Conservation (phyloP, 1,140 invertebrate genomes). For the Ceratoteleas bidentatus region DNA sequence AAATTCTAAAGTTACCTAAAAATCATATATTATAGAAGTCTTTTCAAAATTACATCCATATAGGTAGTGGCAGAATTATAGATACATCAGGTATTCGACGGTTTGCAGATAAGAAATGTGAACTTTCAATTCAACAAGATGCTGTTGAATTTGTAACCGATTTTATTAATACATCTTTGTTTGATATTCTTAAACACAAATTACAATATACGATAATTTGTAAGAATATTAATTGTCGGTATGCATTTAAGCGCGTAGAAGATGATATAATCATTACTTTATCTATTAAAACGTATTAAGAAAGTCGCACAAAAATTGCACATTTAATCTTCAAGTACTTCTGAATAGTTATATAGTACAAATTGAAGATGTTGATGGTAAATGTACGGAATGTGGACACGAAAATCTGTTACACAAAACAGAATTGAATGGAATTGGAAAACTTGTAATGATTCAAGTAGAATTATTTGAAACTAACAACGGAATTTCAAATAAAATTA, state of each 20-base stretch:
- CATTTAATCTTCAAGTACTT: not conserved
- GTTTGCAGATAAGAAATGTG: constrained; percentile 4
- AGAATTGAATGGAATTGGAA: not conserved
- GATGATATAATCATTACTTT: not conserved
- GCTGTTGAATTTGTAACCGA: constrained; percentile 8
- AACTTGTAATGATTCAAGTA: constrained; percentile 12
- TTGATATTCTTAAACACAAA: no score
- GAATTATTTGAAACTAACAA: constrained; percentile 22
- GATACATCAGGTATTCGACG: constrained; percentile 6
- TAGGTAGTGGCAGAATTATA: not conserved
- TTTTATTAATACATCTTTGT: not conserved
- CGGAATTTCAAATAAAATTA: constrained; percentile 4
- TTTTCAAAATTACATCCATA: constrained; percentile 2
- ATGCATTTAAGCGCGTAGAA: not conserved
- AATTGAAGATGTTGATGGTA: constrained; percentile 6
- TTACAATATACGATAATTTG: no score
- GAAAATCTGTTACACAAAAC: constrained; percentile 18
- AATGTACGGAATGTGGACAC: constrained; percentile 13
- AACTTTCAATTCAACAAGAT: constrained; percentile 9
- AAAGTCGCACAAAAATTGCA: not conserved
- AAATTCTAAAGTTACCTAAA: constrained; percentile 18
- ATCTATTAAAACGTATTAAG: not conserved
- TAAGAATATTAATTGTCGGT: no score
- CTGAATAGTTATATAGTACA: not conserved
- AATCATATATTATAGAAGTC: no score